phyloP scores from a whole-genome alignment of 2,888 invertebrate genomes.

The Branchellion lobata region DNA sequence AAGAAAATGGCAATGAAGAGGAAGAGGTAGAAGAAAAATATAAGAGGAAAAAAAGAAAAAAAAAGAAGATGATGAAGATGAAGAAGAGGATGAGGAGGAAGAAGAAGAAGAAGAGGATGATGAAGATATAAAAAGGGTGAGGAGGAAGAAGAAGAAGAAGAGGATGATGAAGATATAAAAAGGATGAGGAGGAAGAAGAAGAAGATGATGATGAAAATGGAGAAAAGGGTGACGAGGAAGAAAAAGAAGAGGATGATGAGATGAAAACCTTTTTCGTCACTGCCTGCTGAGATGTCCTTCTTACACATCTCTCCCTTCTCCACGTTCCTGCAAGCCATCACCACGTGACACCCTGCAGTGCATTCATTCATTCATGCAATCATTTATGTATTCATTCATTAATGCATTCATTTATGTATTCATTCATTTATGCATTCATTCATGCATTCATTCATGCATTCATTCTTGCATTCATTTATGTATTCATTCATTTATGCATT shows the following conservation, averaged over 20 bases:
- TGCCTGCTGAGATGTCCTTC: not conserved
- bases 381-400: not conserved
- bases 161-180: too few species aligned
- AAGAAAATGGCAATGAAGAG: constrained; percentile 11
- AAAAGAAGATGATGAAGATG: constrained; percentile 13
- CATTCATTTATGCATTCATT: not conserved
- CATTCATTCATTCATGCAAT: not conserved
- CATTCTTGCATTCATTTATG: not conserved
- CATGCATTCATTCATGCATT: not conserved
- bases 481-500: not conserved
- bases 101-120: constrained; percentile 28
- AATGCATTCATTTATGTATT: too few species aligned
- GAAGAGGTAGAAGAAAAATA: not conserved
- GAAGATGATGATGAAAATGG: too few species aligned
- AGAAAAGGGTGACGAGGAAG: too few species aligned
- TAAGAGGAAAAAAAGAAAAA: not conserved
- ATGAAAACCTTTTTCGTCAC: not conserved
- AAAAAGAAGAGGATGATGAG: too few species aligned
- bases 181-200: too few species aligned
- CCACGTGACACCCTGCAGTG: constrained; percentile 52
- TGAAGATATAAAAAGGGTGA: constrained; percentile 16
- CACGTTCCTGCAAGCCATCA: constrained; percentile 61
- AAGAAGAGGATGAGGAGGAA: constrained; percentile 12
- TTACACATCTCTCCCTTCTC: constrained; percentile 50
- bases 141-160: not conserved